Base-by-base conservation (phyloP, 2,888 invertebrate species). In the Dione vanillae region DNA sequence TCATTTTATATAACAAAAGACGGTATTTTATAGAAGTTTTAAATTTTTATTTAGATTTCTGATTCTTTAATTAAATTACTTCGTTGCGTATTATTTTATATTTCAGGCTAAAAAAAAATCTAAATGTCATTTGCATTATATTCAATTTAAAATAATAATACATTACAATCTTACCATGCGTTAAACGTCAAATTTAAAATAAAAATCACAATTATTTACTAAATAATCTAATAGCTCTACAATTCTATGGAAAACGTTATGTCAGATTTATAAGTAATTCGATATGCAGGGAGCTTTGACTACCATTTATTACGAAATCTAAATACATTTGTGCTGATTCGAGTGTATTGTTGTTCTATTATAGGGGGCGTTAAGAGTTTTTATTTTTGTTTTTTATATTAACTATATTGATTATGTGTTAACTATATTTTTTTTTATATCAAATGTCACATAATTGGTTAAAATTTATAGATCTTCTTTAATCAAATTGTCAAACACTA, bases 21-120 rank as follows among this genome's bases (percentile, higher is more conserved):
- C 74, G 75, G 78, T 81, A 78, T 77, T 68, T 78, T 78, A 73
- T 85, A 85, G 83, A 83, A 72, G 74, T 78, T 76, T 72, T 74
- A 77, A 72, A 72, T 72, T 37, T 62, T 16, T 62, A 67, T 52
- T 19, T 41, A 9, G 8, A 16, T n/a, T 47, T 51, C 14, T 37
- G 35, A 1, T 27, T 43, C 35, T 59, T 19, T 41, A 19, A 59
- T 59, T 59, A 41, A 41, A 41, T 40, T 7, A 20, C 2, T 14
- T 11, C 12, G 1, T 19, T 12, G 12, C n/a, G 35, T 16, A 40
- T 40, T 40, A 16, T 41, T 11, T 41, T 0, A 45, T 45, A 45
- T n/a, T 41, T 10, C 8, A 41, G 7, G 41, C 8, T 10, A 27
- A 3, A 27, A 27, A 27, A 27, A 5, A 27, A 27, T 3, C 27